phyloP scores from a whole-genome alignment of 2,797 vertebrate species.

The Hafferia zeledoni region DNA sequence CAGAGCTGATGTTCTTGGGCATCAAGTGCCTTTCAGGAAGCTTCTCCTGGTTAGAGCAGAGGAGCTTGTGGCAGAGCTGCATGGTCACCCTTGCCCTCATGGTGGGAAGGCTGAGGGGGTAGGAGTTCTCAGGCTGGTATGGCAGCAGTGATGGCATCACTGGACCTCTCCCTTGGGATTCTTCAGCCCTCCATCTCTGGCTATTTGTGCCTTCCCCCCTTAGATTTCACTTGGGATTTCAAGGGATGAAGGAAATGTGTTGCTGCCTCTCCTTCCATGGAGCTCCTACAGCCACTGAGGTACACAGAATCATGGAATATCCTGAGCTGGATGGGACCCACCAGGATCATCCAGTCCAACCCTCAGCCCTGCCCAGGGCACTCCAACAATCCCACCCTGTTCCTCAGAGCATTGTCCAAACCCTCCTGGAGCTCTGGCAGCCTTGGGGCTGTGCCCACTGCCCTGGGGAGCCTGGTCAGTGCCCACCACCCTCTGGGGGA shows the following conservation, averaged over 20 bases:
- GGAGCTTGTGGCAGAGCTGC: background rate
- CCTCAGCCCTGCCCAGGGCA: background rate
- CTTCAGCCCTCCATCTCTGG: background rate
- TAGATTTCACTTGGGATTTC: background rate
- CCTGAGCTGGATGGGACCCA: background rate
- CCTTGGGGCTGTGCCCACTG: background rate
- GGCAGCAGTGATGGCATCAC: rapidly evolving
- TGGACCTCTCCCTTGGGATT: background rate
- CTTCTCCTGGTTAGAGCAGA: background rate
- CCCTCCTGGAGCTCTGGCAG: background rate
- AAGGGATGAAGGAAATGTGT: background rate
- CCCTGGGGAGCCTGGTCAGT: background rate
- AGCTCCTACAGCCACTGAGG: background rate
- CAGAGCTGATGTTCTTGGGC: background rate
- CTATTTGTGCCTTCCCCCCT: background rate
- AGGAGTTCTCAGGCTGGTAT: background rate
- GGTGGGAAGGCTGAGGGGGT: background rate
- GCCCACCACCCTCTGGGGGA: background rate
- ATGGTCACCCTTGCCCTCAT: rapidly evolving
- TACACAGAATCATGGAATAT: background rate
- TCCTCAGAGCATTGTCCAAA: rapidly evolving
- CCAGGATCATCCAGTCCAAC: background rate
- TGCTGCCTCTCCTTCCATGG: background rate
- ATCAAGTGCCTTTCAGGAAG: rapidly evolving
- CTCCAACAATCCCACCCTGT: background rate